Conservation (phyloP, 2,888 invertebrate genomes). For the Macroteleia sp. region DNA sequence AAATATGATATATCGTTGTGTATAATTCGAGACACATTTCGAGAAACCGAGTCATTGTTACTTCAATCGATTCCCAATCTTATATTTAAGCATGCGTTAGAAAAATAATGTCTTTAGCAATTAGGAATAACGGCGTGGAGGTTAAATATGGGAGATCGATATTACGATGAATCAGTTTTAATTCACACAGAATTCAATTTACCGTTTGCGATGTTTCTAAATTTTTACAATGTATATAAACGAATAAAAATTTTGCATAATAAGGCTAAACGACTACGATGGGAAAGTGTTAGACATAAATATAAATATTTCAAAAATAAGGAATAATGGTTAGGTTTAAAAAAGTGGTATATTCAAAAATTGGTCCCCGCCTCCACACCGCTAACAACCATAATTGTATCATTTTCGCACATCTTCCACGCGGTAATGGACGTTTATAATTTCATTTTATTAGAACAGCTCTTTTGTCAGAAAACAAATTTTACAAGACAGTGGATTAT, state of each 20-base stretch:
- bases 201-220: too few species aligned
- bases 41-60: conserved; percentile 10
- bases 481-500: conserved; percentile 1
- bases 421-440: background rate
- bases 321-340: conserved; percentile 7
- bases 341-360: too few species aligned
- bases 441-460: background rate
- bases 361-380: conserved; percentile 83
- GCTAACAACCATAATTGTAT: conserved; percentile 68
- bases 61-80: conserved; percentile 28
- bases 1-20: too few species aligned
- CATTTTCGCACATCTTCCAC: background rate
- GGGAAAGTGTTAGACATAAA: too few species aligned
- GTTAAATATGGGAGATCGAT: conserved; percentile 43
- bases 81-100: conserved; percentile 47
- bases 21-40: too few species aligned
- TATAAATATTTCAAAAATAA: conserved; percentile 4
- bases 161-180: too few species aligned
- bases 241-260: too few species aligned
- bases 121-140: conserved; percentile 53
- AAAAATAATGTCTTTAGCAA: conserved; percentile 47
- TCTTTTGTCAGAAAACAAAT: too few species aligned
- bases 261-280: too few species aligned
- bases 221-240: too few species aligned
- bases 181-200: too few species aligned